Base-by-base conservation (phyloP, 2,113 vertebrate genomes). In the Oncorhynchus nerka region DNA sequence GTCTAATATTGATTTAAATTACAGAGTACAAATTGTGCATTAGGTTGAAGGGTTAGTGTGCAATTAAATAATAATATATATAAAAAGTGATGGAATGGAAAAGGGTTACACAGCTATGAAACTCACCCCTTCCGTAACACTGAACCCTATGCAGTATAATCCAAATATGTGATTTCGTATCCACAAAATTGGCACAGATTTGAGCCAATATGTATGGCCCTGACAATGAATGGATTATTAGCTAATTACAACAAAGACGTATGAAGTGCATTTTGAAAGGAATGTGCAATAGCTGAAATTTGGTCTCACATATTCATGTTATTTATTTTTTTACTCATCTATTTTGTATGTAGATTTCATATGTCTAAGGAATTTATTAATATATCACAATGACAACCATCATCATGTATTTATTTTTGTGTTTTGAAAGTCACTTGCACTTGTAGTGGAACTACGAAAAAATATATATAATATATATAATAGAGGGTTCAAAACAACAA, bases 271-370 rank as follows among this genome's bases (percentile, higher is more conserved):
- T 90, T 82, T 89, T 79, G 83, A 76, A 87, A 87, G 80, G 86
- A 91, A 84, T 81, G 91, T 93, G 91, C 92, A 94, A 88, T 91
- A 89, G 84, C 74, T 79, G 59, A 79, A 92, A 90, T 89, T 86
- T 68, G 86, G 90, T 91, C 85, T 88, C 90, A 89, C 85, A 81
- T 86, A 85, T 88, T 87, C 88, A 92, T 87, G 84, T 93, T 45
- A 45, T 45, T 11, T 92, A 93, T 94, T 94, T 94, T 93, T 93
- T 91, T 93, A 93, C 88, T 86, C 88, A 90, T 22, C 13, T 62
- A 24, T 62, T 22, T 62, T 62, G 19, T 24, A 62, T 62, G n/a
- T 62, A 62, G 6, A 9, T 92, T 90, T 89, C 9, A 11, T 45
- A 45, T 45, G 39, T 45, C 9, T 45, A 45, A 45, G 39, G 39